A percentile compares a stretch with the other conserved stretches of the same genome.
phyloP scores from a whole-genome alignment of 2,797 vertebrate genomes.

The Rhyacichthys aspro region DNA sequence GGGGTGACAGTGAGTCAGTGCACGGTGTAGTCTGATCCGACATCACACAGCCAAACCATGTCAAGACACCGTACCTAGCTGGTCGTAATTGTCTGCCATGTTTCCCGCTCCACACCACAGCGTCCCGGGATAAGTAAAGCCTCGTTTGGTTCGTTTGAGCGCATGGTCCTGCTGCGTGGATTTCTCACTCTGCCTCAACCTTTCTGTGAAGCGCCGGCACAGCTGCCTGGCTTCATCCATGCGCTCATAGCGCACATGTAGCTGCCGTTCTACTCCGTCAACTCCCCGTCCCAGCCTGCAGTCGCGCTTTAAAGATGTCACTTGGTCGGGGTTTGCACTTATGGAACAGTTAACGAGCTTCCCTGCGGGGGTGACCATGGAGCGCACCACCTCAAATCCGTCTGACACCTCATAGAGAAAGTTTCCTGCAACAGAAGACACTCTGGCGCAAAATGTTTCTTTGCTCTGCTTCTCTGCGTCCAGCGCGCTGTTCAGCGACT shows the following conservation, averaged over 20 bases:
- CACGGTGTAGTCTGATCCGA: background rate
- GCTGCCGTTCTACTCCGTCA: constrained; percentile 29
- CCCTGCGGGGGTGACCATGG: constrained; percentile 61
- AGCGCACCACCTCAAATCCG: constrained; percentile 73
- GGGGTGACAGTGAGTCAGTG: background rate
- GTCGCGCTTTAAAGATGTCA: constrained; percentile 71
- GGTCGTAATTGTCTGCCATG: constrained; percentile 81
- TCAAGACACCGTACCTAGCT: constrained; percentile 77
- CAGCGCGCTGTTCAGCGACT: constrained; percentile 53
- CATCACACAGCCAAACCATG: background rate
- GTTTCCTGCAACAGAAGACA: constrained; percentile 50
- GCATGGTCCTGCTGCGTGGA: constrained; percentile 6
- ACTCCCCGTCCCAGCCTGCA: constrained; percentile 68
- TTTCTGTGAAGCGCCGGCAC: constrained; percentile 61
- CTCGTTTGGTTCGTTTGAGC: constrained; percentile 74
- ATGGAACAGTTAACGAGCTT: constrained; percentile 69
- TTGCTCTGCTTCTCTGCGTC: constrained; percentile 70
- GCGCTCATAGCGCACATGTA: constrained; percentile 55
- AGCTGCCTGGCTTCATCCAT: constrained; percentile 63
- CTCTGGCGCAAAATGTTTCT: constrained; percentile 73
- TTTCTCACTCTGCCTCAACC: constrained; percentile 16
- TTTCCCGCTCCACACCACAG: constrained; percentile 88
- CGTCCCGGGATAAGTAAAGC: constrained; percentile 87
- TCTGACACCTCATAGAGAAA: constrained; percentile 79
- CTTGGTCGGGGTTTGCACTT: constrained; percentile 54